Conservation (phyloP, 2,797 vertebrate species). For the Ctenosaura bakeri region DNA sequence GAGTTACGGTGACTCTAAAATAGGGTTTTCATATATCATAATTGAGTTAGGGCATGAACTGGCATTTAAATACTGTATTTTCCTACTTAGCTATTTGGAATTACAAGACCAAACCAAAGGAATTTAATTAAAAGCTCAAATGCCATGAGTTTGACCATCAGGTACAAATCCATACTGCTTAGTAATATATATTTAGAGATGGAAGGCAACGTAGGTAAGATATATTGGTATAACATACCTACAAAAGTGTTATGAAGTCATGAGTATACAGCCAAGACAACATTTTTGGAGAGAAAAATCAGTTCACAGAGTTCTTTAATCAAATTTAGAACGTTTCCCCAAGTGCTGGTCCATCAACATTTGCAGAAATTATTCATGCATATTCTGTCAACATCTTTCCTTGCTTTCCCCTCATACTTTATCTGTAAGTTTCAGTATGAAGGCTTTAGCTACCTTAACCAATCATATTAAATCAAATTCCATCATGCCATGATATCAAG, state of each 20-base stretch:
- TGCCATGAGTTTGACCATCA: not conserved
- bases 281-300: not conserved
- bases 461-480: not conserved
- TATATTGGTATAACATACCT: not conserved
- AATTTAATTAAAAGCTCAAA: not conserved
- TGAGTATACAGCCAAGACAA: not conserved
- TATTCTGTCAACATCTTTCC: not conserved
- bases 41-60: not conserved
- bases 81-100: not conserved
- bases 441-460: not conserved
- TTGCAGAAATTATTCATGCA: not conserved
- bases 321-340: not conserved
- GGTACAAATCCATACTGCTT: not conserved
- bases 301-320: not conserved
- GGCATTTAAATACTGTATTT: not conserved
- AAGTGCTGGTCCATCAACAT: not conserved
- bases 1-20: too few relatives aligned
- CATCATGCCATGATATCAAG: not conserved
- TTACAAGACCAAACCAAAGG: not conserved
- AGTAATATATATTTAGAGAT: not conserved
- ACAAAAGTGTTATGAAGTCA: not conserved
- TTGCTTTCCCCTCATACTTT: not conserved
- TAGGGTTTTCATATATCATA: not conserved
- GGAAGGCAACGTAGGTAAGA: not conserved
- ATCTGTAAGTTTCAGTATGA: not conserved